Conservation (phyloP, 2,888 invertebrate species). For the Melanotus villosus region DNA sequence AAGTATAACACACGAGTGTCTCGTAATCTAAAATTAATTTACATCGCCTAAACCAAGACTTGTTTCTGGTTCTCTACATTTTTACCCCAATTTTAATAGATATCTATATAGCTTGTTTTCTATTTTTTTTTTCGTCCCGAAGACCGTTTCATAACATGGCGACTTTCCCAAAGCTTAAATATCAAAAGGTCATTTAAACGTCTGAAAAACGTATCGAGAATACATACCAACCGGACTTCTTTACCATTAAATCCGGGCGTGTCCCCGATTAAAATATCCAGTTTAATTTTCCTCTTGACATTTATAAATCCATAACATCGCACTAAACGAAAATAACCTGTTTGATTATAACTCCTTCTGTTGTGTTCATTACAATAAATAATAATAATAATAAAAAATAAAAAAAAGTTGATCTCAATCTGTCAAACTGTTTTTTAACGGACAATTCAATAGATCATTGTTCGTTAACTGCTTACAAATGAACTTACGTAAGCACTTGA, state of each 20-base stretch:
- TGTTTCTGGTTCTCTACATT: too few relatives aligned
- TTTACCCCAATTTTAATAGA: too few relatives aligned
- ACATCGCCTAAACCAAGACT: too few relatives aligned
- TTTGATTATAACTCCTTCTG: not conserved
- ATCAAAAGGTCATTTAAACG: not conserved
- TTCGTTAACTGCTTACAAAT: not conserved
- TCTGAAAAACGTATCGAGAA: not conserved
- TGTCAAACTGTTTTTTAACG: not conserved
- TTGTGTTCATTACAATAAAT: conserved; percentile 1
- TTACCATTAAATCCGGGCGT: conserved; percentile 20
- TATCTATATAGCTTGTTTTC: too few relatives aligned
- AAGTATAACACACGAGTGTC: too few relatives aligned
- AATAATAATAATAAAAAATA: too few relatives aligned
- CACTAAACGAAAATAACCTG: conserved; percentile 3
- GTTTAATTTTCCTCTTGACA: conserved; percentile 28
- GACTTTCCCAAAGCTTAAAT: not conserved
- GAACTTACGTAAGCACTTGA: not conserved
- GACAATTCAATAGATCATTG: conserved; percentile 5
- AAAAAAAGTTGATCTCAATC: conserved; percentile 6
- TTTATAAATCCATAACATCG: conserved; percentile 19
- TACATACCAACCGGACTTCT: conserved; percentile 4
- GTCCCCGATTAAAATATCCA: conserved; percentile 15
- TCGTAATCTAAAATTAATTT: too few relatives aligned
- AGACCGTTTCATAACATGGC: too few relatives aligned
- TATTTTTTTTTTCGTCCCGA: too few relatives aligned